These are phyloP conservation scores for Sinella curviseta DNA, from an alignment of 1,140 invertebrate genomes.

Conservation along the genomic window DNA sequence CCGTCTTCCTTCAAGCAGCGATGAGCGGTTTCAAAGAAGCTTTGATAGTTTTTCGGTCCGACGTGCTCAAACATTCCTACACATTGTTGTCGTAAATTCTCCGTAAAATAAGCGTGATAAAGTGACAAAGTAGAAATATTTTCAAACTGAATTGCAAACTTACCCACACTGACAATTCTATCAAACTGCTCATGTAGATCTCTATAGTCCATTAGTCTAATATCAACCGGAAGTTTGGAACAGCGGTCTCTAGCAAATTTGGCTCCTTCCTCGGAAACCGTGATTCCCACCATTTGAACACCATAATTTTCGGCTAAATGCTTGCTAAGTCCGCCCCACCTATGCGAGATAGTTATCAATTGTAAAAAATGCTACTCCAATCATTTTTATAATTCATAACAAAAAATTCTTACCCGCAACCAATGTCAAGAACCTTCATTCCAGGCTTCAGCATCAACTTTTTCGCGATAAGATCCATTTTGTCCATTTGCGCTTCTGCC, in stretches of 20 bases:
- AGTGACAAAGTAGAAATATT: background rate
- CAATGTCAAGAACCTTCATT: constrained; percentile 48
- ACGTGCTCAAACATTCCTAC: constrained; percentile 25
- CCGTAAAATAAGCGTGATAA: no score
- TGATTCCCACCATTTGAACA: constrained; percentile 19
- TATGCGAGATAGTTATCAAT: no score
- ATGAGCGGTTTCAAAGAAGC: background rate
- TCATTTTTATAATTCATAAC: no score
- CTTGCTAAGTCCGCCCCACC: constrained; percentile 18
- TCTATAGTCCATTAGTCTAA: constrained; percentile 27
- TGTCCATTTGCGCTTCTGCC: constrained; percentile 48
- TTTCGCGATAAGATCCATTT: constrained; percentile 43
- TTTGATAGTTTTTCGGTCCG: constrained; percentile 19
- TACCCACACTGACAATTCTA: constrained; percentile 43
- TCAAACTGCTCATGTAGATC: constrained; percentile 45
- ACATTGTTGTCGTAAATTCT: background rate
- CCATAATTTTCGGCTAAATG: constrained; percentile 22
- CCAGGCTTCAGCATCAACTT: constrained; percentile 46
- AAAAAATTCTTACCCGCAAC: background rate
- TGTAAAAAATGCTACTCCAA: no score
- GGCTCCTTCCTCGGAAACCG: constrained; percentile 14
- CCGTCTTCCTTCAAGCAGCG: constrained; percentile 23
- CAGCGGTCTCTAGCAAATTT: background rate
- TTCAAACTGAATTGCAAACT: constrained; percentile 26
- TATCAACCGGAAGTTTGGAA: constrained; percentile 26